Evolutionary conservation across 53 echinoderm and acorn worm species (phyloP).

Genomic region (Apostichopus leukothele): DNA sequence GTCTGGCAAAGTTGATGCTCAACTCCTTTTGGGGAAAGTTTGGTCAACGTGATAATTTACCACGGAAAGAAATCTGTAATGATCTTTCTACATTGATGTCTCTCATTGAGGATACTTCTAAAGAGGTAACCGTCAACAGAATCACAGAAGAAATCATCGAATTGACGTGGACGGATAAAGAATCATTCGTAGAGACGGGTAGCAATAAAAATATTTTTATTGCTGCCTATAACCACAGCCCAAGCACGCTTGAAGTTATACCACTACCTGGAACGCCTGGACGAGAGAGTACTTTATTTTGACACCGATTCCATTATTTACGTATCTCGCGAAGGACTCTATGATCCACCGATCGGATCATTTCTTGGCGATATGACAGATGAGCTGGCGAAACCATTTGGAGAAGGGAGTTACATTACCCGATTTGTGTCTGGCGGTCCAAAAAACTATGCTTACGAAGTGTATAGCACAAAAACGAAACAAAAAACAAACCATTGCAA

Average conservation of each 20-base stretch:
- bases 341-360: slow-evolving; percentile 37
- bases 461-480: neutral
- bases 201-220: slow-evolving; percentile 15
- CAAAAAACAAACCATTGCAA: slow-evolving; percentile 1
- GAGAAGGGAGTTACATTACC: slow-evolving; percentile 40
- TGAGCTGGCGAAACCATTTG: neutral
- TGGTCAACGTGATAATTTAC: slow-evolving; percentile 46
- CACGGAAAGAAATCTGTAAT: neutral
- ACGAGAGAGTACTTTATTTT: slow-evolving; percentile 19
- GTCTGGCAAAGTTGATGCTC: slow-evolving; percentile 56
- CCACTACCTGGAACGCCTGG: slow-evolving; percentile 6
- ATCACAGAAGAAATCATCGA: slow-evolving; percentile 10
- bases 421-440: slow-evolving; percentile 40
- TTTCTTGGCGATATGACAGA: slow-evolving; percentile 60
- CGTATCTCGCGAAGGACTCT: neutral
- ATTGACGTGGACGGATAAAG: neutral
- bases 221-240: slow-evolving; percentile 10
- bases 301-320: slow-evolving; percentile 49
- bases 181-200: slow-evolving; percentile 7
- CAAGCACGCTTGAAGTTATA: slow-evolving; percentile 22
- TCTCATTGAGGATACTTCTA: neutral
- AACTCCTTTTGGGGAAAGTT: slow-evolving; percentile 65
- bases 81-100: neutral
- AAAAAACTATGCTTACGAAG: slow-evolving; percentile 57
- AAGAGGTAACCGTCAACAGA: neutral